phyloP scores from a whole-genome alignment of 1,140 invertebrate species.

The Drosophila gunungcola region DNA sequence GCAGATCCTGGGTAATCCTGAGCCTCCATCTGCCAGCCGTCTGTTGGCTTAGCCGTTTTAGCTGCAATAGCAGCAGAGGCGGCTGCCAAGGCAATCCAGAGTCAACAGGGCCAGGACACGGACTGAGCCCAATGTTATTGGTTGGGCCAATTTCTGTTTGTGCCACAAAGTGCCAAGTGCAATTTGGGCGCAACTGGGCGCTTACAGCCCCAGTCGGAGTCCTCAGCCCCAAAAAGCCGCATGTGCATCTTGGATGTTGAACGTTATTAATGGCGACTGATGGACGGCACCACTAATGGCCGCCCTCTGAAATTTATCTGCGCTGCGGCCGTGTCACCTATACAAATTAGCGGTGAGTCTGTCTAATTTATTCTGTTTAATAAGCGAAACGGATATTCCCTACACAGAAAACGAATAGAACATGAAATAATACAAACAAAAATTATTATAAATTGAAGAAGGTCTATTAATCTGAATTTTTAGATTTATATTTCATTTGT shows the following conservation, averaged over 20 bases:
- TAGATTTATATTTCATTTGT: too few species aligned
- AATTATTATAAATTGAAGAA: neutral
- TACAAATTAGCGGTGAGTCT: conserved; percentile 49
- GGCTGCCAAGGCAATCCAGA: conserved; percentile 34
- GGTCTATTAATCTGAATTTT: too few species aligned
- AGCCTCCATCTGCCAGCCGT: conserved; percentile 40
- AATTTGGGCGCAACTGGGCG: conserved; percentile 39
- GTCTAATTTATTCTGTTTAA: conserved; percentile 49
- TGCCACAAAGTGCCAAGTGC: conserved; percentile 61
- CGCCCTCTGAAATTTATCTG: conserved; percentile 52
- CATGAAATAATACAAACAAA: neutral
- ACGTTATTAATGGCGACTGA: conserved; percentile 74
- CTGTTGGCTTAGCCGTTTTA: conserved; percentile 55
- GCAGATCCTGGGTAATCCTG: conserved; percentile 38
- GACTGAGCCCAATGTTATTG: conserved; percentile 30
- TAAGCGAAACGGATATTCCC: neutral
- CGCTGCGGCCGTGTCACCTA: conserved; percentile 31
- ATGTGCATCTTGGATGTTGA: conserved; percentile 60
- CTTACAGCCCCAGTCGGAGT: neutral
- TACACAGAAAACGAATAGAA: neutral
- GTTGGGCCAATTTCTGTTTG: conserved; percentile 48
- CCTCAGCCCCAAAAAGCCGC: conserved; percentile 15
- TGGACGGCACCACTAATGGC: conserved; percentile 46
- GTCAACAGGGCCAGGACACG: conserved; percentile 24
- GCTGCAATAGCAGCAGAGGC: conserved; percentile 19